These are phyloP conservation scores for Apantesis nais DNA, from an alignment of 2,888 invertebrate species.

Conservation along the genomic window DNA sequence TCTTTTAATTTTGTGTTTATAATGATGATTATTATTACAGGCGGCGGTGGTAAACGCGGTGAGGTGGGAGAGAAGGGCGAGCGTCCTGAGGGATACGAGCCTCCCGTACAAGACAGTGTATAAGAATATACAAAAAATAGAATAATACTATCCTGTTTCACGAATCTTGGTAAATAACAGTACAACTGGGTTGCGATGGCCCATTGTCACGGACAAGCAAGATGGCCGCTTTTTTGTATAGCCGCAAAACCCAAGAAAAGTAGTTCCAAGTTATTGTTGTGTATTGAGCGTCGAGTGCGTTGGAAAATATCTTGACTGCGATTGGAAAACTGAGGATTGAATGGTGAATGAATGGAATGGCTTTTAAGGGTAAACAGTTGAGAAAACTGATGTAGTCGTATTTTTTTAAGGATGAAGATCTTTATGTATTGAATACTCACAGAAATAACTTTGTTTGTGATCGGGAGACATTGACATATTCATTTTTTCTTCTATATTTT, in stretches of 20 bases:
- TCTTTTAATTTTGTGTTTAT: too few species aligned
- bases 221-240: slow-evolving; percentile 50
- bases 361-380: slow-evolving; percentile 2
- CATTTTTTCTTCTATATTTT: not conserved
- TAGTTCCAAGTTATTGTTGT: slow-evolving; percentile 42
- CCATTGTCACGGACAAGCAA: slow-evolving; percentile 52
- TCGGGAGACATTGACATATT: too few species aligned
- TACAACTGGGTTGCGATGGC: slow-evolving; percentile 37
- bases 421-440: not conserved
- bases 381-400: not conserved
- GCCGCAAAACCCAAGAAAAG: slow-evolving; percentile 43
- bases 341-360: slow-evolving; percentile 9
- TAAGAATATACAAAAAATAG: not conserved
- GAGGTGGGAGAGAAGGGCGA: too few species aligned
- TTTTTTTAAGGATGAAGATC: not conserved
- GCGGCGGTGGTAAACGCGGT: too few species aligned
- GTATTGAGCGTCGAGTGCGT: slow-evolving; percentile 38
- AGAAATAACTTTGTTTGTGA: not conserved
- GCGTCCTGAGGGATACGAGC: too few species aligned
- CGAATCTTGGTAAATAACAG: slow-evolving; percentile 36
- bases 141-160: slow-evolving; percentile 26
- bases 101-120: too few species aligned
- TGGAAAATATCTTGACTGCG: slow-evolving; percentile 28
- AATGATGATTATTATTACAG: too few species aligned
- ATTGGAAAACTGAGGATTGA: slow-evolving; percentile 19